Conservation (phyloP, 2,113 vertebrate genomes). For the Hypanus sabinus region DNA sequence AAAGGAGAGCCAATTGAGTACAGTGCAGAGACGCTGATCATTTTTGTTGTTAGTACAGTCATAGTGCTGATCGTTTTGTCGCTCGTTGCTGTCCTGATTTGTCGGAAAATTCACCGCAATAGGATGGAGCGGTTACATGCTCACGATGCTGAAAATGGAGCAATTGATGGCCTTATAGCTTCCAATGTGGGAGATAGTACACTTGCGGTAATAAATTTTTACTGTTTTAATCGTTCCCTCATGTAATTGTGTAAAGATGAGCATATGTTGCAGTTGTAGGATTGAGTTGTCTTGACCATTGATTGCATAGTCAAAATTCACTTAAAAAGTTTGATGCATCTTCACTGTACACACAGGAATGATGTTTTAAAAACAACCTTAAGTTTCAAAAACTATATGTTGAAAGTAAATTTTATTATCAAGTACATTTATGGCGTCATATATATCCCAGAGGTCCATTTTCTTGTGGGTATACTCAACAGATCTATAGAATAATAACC, state of each 20-base stretch:
- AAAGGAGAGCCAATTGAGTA: conserved; percentile 18
- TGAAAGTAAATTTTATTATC: no score
- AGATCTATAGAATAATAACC: no score
- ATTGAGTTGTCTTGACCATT: background rate
- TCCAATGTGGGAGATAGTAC: conserved; percentile 65
- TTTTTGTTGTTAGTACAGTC: conserved; percentile 54
- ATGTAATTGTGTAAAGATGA: background rate
- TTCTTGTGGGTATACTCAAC: no score
- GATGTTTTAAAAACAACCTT: background rate
- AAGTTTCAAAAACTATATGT: background rate
- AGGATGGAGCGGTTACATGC: conserved; percentile 57
- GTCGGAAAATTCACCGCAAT: conserved; percentile 56
- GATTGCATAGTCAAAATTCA: background rate
- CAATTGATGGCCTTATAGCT: conserved; percentile 62
- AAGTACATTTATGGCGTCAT: no score
- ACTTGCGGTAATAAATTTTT: conserved; percentile 51
- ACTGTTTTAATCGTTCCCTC: background rate
- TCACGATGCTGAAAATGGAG: conserved; percentile 58
- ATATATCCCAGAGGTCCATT: no score
- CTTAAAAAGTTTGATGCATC: background rate
- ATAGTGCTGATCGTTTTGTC: conserved; percentile 55
- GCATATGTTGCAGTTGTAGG: no score
- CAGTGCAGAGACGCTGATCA: conserved; percentile 19
- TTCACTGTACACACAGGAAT: no score
- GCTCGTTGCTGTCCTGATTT: conserved; percentile 52